These are phyloP conservation scores for Spisula solida DNA, from an alignment of 2,888 invertebrate species.

Conservation along the genomic window DNA sequence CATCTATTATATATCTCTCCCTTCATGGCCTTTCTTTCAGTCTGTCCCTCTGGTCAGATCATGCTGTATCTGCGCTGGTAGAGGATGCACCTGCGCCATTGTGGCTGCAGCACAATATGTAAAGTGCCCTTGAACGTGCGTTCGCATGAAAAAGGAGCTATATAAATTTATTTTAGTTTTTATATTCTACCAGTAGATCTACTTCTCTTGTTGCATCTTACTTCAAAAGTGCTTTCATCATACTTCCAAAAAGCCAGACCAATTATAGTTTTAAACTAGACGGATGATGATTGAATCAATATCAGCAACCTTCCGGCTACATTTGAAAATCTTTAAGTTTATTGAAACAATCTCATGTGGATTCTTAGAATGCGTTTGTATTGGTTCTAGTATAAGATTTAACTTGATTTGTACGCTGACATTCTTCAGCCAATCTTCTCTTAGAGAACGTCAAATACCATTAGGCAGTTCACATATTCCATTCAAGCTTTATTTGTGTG, in stretches of 20 bases:
- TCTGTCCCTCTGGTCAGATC: too few relatives aligned
- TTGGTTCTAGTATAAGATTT: not conserved
- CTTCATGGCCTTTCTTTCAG: too few relatives aligned
- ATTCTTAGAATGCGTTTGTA: not conserved
- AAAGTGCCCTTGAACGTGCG: too few relatives aligned
- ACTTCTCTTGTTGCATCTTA: too few relatives aligned
- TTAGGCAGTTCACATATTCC: not conserved
- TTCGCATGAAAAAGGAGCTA: too few relatives aligned
- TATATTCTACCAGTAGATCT: too few relatives aligned
- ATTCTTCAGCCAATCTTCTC: not conserved
- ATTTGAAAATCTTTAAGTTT: not conserved
- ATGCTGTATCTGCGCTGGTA: too few relatives aligned
- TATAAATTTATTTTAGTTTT: too few relatives aligned
- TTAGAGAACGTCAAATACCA: not conserved
- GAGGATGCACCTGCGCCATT: too few relatives aligned
- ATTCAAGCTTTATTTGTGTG: not conserved
- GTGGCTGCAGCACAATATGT: too few relatives aligned
- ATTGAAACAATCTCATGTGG: not conserved
- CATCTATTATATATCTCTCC: too few relatives aligned
- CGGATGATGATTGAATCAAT: not conserved
- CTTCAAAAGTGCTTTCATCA: too few relatives aligned
- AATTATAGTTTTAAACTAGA: not conserved
- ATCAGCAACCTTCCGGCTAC: not conserved
- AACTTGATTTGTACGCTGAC: not conserved
- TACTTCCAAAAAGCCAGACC: conserved; percentile 9